phyloP scores from a whole-genome alignment of 2,797 vertebrate genomes.

The Argya squamiceps region DNA sequence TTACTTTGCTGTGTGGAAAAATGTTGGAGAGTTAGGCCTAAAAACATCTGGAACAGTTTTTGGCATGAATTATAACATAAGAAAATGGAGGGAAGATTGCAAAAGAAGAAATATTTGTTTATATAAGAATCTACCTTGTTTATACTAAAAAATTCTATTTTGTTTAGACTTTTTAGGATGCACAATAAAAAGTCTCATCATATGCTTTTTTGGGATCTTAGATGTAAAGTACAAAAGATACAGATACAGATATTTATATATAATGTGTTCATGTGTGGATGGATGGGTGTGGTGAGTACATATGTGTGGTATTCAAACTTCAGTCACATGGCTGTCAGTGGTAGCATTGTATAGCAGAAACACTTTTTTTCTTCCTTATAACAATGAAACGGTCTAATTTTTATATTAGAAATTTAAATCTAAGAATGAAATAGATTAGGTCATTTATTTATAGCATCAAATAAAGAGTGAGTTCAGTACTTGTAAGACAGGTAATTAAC shows the following conservation, averaged over 20 bases:
- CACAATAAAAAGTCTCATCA: neutral
- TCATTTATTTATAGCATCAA: neutral
- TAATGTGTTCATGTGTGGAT: too few relatives aligned
- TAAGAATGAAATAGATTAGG: neutral
- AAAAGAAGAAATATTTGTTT: neutral
- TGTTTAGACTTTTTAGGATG: neutral
- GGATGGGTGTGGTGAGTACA: neutral
- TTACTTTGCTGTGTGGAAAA: neutral
- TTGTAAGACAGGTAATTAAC: neutral
- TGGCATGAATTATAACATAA: neutral
- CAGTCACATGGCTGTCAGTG: neutral
- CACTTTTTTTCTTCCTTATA: neutral
- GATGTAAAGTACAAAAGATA: neutral
- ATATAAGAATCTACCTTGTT: neutral
- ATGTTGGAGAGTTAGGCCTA: neutral
- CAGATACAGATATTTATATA: neutral
- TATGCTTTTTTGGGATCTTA: neutral
- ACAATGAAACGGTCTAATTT: neutral
- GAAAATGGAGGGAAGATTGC: neutral
- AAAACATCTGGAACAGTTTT: neutral
- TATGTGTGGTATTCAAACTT: neutral
- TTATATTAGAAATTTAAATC: neutral
- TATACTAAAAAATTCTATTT: neutral
- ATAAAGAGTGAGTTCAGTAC: neutral
- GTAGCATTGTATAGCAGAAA: neutral